A percentile compares a stretch with the other conserved stretches of the same genome.
Evolutionary conservation across 2,113 vertebrate species (phyloP).

Genomic region (Gallinago media): DNA sequence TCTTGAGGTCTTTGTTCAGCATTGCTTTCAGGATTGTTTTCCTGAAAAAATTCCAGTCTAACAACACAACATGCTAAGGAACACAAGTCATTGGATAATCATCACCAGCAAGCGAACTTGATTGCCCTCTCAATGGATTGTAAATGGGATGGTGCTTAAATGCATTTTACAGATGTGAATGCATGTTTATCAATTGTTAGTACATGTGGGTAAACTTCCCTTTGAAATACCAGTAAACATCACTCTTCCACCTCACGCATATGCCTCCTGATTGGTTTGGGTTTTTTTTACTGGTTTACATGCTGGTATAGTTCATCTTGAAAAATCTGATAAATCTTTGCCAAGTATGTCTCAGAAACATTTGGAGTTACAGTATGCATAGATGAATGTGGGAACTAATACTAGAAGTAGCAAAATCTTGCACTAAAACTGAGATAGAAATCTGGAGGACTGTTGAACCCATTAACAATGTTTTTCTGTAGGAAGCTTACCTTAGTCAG

Average conservation of each 20-base stretch:
- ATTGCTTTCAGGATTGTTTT: neutral
- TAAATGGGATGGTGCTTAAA: neutral
- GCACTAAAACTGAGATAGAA: neutral
- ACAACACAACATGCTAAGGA: rapidly evolving
- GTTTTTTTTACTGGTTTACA: neutral
- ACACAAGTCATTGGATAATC: neutral
- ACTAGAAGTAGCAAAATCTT: neutral
- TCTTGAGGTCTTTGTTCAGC: neutral
- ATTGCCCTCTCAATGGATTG: neutral
- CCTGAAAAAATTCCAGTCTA: neutral
- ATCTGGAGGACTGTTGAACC: neutral
- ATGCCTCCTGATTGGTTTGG: neutral
- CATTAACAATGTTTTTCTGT: neutral
- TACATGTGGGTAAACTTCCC: neutral
- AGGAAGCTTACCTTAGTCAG: neutral
- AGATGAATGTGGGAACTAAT: neutral
- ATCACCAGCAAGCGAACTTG: neutral
- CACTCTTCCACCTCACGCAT: neutral
- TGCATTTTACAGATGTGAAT: neutral
- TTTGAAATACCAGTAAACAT: neutral
- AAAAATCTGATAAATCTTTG: neutral
- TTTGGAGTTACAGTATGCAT: neutral
- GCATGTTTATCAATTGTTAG: neutral
- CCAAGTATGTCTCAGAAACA: neutral
- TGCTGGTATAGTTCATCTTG: neutral